Evolutionary conservation across 2,113 vertebrate species (phyloP).

Genomic region (Tenrec ecaudatus): DNA sequence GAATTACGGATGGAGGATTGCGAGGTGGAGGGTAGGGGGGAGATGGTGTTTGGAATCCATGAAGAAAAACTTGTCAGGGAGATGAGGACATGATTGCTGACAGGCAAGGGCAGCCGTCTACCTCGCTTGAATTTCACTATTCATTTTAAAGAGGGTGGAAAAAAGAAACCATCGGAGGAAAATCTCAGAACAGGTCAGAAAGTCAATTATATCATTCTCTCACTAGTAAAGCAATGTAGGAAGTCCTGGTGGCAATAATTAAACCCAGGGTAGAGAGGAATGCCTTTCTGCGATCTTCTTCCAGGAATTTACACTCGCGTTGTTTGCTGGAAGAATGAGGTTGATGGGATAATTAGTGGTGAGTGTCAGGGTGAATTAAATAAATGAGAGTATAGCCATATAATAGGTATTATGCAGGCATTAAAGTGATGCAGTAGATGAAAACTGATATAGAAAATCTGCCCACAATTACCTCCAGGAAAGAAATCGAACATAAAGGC

Average conservation of each 20-base stretch:
- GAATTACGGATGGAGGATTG: not conserved
- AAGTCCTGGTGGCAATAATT: not conserved
- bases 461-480: too few relatives aligned
- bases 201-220: not conserved
- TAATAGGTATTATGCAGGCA: too few relatives aligned
- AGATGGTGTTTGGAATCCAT: not conserved
- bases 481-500: too few relatives aligned
- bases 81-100: not conserved
- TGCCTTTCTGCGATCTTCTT: constrained; percentile 1
- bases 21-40: not conserved
- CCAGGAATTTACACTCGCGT: constrained; percentile 19
- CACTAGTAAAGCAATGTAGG: constrained; percentile 32
- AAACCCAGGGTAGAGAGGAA: constrained; percentile 24
- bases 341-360: constrained; percentile 42
- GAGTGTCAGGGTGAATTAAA: constrained; percentile 50
- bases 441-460: too few relatives aligned
- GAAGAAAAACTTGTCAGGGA: not conserved
- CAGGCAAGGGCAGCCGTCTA: not conserved
- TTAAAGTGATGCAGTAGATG: too few relatives aligned
- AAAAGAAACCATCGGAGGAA: not conserved
- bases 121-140: not conserved
- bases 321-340: constrained; percentile 45
- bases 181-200: not conserved
- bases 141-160: not conserved
- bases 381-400: constrained; percentile 13